Evolutionary conservation across 2,797 vertebrate genomes (phyloP).

Genomic region (Neosilurus mollespiculum): DNA sequence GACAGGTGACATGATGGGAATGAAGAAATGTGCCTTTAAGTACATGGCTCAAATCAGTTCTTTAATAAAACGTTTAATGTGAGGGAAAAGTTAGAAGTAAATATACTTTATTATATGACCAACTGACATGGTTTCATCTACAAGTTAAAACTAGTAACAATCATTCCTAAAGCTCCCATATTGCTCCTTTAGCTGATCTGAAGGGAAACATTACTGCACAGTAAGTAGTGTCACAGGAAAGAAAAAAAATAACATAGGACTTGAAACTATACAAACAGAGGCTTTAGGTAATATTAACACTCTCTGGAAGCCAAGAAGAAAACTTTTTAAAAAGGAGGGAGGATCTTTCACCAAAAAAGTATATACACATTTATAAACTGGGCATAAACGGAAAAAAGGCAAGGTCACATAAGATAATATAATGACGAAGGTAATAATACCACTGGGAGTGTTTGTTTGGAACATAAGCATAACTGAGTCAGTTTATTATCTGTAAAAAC

Average conservation of each 20-base stretch:
- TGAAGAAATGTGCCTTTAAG: not conserved
- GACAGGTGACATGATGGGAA: too few species aligned
- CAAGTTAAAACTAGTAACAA: constrained; percentile 58
- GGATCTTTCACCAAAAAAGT: constrained; percentile 29
- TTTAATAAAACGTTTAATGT: constrained; percentile 29
- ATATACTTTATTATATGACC: constrained; percentile 53
- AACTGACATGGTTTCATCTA: constrained; percentile 34
- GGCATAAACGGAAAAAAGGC: constrained; percentile 44
- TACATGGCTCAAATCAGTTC: constrained; percentile 11
- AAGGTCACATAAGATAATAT: constrained; percentile 66
- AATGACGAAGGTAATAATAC: constrained; percentile 63
- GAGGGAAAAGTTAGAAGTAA: constrained; percentile 42
- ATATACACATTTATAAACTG: constrained; percentile 24
- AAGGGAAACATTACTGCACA: constrained; percentile 55
- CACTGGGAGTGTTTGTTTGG: constrained; percentile 8
- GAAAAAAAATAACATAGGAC: not conserved
- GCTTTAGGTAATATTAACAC: constrained; percentile 1
- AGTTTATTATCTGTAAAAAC: not conserved
- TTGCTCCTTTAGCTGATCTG: constrained; percentile 33
- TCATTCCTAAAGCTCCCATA: constrained; percentile 53
- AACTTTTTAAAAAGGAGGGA: not conserved
- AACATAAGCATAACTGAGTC: not conserved
- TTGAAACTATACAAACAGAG: constrained; percentile 20
- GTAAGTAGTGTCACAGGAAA: constrained; percentile 62
- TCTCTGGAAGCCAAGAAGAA: not conserved